A percentile compares a stretch with the other conserved stretches of the same genome.
phyloP scores from a whole-genome alignment of 2,113 vertebrate genomes.

The Tupaia chinensis region DNA sequence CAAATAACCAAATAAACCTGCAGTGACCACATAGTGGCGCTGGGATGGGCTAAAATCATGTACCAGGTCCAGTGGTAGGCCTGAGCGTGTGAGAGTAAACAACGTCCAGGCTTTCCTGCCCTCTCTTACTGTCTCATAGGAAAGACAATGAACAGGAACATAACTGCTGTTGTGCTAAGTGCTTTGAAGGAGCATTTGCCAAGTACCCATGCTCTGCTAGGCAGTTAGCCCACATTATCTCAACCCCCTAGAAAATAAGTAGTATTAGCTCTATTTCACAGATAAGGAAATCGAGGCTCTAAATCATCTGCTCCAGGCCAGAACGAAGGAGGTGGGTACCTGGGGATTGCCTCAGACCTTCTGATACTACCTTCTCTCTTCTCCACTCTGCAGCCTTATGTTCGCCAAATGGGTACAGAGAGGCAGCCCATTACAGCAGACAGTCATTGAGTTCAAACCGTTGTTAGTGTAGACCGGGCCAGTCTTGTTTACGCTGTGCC shows the following conservation, averaged over 20 bases:
- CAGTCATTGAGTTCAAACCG: not conserved
- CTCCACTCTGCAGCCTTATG: not conserved
- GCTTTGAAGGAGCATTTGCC: conserved; percentile 26
- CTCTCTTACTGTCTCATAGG: not conserved
- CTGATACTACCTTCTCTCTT: not conserved
- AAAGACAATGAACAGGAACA: not conserved
- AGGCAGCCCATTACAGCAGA: not conserved
- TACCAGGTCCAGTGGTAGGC: not conserved
- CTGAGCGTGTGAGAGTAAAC: not conserved
- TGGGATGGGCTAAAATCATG: not conserved
- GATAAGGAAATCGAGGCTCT: conserved; percentile 37
- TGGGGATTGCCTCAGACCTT: not conserved
- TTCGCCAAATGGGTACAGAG: not conserved
- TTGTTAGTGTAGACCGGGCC: not conserved
- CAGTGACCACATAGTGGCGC: not conserved
- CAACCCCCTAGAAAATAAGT: not conserved
- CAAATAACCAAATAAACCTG: not conserved
- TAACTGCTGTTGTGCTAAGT: not conserved
- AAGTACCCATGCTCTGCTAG: not conserved
- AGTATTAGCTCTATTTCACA: conserved; percentile 9
- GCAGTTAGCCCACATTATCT: not conserved
- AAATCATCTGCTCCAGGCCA: conserved; percentile 1
- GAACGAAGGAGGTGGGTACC: not conserved
- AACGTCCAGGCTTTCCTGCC: not conserved
- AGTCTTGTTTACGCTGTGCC: not conserved